A percentile compares a stretch with the other conserved stretches of the same genome.
These are phyloP conservation scores for Brachionus koreanus DNA, from an alignment of 1,140 invertebrate species.

Conservation along the genomic window DNA sequence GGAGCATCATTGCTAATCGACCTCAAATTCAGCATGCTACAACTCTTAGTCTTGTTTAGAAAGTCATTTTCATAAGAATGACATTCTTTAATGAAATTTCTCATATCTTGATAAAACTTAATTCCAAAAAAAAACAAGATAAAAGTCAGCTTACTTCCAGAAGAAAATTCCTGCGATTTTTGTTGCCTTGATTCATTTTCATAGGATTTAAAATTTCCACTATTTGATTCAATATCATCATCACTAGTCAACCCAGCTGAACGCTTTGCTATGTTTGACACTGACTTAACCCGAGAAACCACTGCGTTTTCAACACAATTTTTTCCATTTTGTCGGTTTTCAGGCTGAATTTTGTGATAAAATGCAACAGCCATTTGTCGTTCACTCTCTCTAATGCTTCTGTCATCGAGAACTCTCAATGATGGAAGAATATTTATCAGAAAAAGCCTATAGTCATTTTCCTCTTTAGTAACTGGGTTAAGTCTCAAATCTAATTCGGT, in stretches of 20 bases:
- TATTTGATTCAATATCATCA: not conserved
- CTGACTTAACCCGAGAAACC: not conserved
- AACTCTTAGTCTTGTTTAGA: constrained; percentile 19
- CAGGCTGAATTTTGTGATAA: not conserved
- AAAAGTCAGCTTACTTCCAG: not conserved
- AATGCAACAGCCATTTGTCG: constrained; percentile 50
- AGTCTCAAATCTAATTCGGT: constrained; percentile 56
- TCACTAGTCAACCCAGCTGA: not conserved
- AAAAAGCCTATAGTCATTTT: constrained; percentile 58
- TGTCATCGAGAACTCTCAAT: constrained; percentile 53
- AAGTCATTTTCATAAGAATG: not conserved
- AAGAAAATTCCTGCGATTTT: not conserved
- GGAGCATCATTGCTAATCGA: not conserved
- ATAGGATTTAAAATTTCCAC: not conserved
- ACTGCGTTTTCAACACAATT: not conserved
- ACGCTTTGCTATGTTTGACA: constrained; percentile 6
- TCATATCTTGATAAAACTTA: not conserved
- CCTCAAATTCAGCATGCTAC: constrained; percentile 39
- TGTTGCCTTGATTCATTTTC: not conserved
- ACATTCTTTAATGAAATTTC: not conserved
- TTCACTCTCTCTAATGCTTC: constrained; percentile 55
- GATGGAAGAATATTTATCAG: constrained; percentile 58
- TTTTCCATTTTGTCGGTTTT: not conserved
- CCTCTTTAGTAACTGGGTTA: constrained; percentile 57
- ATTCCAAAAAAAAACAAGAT: not conserved